Percentiles rank a stretch among this genome's conserved stretches.
These are phyloP conservation scores for Drosophila histrio DNA, from an alignment of 2,888 invertebrate species.

Conservation along the genomic window DNA sequence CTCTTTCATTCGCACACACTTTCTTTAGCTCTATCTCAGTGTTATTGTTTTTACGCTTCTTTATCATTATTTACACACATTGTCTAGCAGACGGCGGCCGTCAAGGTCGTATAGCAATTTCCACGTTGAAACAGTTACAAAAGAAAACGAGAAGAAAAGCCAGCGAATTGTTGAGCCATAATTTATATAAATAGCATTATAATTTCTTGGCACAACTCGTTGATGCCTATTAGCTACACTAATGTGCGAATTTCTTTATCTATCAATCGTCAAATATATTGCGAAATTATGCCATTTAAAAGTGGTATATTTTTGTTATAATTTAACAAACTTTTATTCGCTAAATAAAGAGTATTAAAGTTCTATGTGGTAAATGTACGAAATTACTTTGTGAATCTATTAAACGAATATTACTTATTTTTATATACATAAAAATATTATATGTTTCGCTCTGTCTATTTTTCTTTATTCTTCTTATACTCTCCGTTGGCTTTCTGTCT, in stretches of 20 bases:
- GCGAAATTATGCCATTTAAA: no score
- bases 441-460: no score
- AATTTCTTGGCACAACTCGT: conserved; percentile 38
- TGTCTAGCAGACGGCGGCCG: not conserved
- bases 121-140: conserved; percentile 6
- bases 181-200: conserved; percentile 62
- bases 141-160: not conserved
- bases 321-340: no score
- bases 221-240: not conserved
- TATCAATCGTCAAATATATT: not conserved
- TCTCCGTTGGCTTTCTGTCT: no score
- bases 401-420: no score
- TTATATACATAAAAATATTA: no score
- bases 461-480: no score
- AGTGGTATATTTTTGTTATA: no score
- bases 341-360: no score
- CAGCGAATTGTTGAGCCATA: conserved; percentile 11
- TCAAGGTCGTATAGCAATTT: conserved; percentile 36
- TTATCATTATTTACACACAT: conserved; percentile 56
- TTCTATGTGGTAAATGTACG: no score
- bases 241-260: not conserved
- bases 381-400: no score
- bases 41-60: conserved; percentile 38
- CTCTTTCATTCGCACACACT: conserved; percentile 1
- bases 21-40: not conserved